A percentile compares a stretch with the other conserved stretches of the same genome.
Conservation (phyloP, 2,888 invertebrate genomes). For the Phengaris arion region DNA sequence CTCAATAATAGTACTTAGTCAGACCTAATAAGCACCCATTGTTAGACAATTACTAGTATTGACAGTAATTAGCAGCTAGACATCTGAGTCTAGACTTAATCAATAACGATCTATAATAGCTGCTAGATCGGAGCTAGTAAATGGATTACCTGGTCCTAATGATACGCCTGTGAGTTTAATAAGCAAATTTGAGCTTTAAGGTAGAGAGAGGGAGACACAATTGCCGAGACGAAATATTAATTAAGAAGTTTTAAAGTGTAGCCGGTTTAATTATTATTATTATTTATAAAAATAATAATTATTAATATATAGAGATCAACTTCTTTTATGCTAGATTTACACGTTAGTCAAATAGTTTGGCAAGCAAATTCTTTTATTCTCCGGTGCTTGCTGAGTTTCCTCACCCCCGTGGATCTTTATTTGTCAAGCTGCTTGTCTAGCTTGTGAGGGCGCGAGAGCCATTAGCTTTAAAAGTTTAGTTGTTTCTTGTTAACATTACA, state of each 20-base stretch:
- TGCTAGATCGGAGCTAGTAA: constrained; percentile 51
- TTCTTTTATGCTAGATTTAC: too few species aligned
- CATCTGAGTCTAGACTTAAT: constrained; percentile 25
- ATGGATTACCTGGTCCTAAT: constrained; percentile 49
- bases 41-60: constrained; percentile 51
- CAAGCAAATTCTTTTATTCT: too few species aligned
- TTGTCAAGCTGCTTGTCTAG: too few species aligned
- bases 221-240: neutral
- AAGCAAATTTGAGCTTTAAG: neutral
- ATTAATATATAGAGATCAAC: too few species aligned
- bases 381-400: too few species aligned
- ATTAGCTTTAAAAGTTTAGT: too few species aligned
- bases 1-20: constrained; percentile 1
- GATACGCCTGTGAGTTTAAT: constrained; percentile 34
- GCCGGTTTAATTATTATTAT: neutral
- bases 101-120: constrained; percentile 32
- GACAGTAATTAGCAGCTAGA: constrained; percentile 45
- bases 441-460: too few species aligned
- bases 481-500: too few species aligned
- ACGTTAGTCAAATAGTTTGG: too few species aligned
- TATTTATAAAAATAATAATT: neutral
- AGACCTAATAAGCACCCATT: constrained; percentile 1
- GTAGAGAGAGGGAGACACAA: neutral
- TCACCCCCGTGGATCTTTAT: too few species aligned
- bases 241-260: constrained; percentile 7